Evolutionary conservation across 2,113 vertebrate species (phyloP), one percentile per base, ranked within the genome.

Genomic region (Cebus imitator): DNA sequence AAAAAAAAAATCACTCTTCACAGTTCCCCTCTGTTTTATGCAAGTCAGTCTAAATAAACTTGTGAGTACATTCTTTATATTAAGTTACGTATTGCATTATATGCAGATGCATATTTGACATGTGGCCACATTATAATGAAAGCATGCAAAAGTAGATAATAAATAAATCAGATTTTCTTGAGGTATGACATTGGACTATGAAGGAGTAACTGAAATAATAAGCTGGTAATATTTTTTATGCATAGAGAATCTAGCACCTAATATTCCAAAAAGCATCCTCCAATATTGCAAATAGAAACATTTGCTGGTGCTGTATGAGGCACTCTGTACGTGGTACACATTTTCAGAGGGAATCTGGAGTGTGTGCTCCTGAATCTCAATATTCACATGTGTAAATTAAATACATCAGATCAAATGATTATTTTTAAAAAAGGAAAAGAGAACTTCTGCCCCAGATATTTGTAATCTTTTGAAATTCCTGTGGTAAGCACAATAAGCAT

Each of bases 151-250:
- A 64, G 16, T 95, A 45, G 16, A 17, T 70, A 87, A 87, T 87
- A 95, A 89, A 82, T 81, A 73, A 94, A 86, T 73, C 35, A 87
- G 5, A 81, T 57, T 91, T 96, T 92, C n/a, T 92, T 75, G 3
- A 68, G 79, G 18, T 40, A 50, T 92, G 52, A 73, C 37, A 83
- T 48, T 75, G 58, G 32, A 84, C 43, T 72, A 48, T 89, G 37
- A 83, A 96, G 50, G 0, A 84, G 18, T 12, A 23, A 66, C 4
- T 91, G 30, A 81, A 84, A 73, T 73, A 94, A 81, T 2, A 73
- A 8, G 0, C 16, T 70, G 2, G 1, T 92, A 23, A 61, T 87
- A 52, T 72, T 93, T 12, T 23, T 83, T 81, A 55, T 89, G 64
- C 11, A 18, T 55, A 66, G 23, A 37, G 64, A 80, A 8, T 40